Base-by-base conservation (phyloP, 2,113 vertebrate species). In the Dendrocopos noguchii region DNA sequence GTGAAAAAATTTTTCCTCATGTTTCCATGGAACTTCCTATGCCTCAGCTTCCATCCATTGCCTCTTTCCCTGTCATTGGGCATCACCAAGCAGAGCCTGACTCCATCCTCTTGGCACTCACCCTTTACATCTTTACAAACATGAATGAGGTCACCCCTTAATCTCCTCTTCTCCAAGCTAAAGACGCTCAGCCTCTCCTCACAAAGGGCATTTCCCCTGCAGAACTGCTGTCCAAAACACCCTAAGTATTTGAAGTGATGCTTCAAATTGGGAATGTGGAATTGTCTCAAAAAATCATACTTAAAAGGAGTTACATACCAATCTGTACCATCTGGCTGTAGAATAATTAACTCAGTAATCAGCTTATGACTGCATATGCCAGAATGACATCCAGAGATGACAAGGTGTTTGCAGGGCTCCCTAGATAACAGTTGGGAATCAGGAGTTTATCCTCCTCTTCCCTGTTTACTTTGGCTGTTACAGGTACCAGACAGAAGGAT, bases 291-390 rank as follows among this genome's bases (percentile, higher is more conserved):
- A 80, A 86, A 83, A 29, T 12, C 64, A 33, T 36, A 33, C 33
- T 78, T 72, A 31, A 68, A 93, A 84, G 31, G 4, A 2, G 39
- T 59, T 2, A 29, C 22, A 47, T 33, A 60, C 25, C 27, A 86
- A 8, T 65, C 36, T 72, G 57, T 67, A 19, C 42, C 2, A 2
- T 67, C 53, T 78, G 65, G 15, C 44, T 81, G 71, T 57, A 67
- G 63, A 90, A 95, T 88, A 88, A 88, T 84, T 72, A 92, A 84
- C 89, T 88, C 52, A 66, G 15, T 63, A 46, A 87, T 83, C 2
- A 4, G 12, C 16, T 77, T 4, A 4, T 15, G 39, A n/a, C 36
- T 86, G 27, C 0, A 0, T 39, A 4, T n/a, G 25, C 24, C 80
- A 56, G 44, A 36, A 36, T 68, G 34, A 52, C 31, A 78, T 34